Evolutionary conservation across 2,797 vertebrate species (phyloP).

Genomic region (Staurois parvus): DNA sequence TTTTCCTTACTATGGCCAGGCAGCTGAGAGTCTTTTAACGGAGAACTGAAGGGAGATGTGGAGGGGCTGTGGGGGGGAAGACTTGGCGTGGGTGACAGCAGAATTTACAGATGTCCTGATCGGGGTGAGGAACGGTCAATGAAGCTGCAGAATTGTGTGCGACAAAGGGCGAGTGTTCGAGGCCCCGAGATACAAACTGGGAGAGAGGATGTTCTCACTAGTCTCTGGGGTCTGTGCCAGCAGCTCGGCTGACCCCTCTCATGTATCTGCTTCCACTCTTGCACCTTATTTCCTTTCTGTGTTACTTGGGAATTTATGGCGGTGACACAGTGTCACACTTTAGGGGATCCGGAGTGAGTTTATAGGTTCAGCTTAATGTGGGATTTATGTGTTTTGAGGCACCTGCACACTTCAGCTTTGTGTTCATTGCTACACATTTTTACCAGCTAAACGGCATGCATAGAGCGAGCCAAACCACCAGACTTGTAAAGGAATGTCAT

Average conservation of each 20-base stretch:
- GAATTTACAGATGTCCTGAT: constrained; percentile 32
- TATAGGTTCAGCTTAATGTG: neutral
- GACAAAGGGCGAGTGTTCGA: constrained; percentile 44
- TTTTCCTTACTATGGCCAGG: neutral
- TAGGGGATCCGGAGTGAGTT: neutral
- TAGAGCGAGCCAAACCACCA: neutral
- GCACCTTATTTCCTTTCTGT: constrained; percentile 23
- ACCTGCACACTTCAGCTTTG: neutral
- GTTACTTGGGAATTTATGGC: neutral
- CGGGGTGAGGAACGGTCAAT: constrained; percentile 35
- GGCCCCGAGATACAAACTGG: constrained; percentile 5
- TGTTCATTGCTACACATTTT: neutral
- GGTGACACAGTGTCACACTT: neutral
- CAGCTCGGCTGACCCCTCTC: constrained; percentile 8
- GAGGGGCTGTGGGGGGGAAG: neutral
- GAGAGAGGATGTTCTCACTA: constrained; percentile 38
- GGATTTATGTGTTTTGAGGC: constrained; percentile 3
- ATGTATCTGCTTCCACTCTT: neutral
- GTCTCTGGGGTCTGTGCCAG: constrained; percentile 2
- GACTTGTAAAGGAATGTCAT: too few relatives aligned
- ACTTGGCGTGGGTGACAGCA: constrained; percentile 20
- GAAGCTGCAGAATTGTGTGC: constrained; percentile 15
- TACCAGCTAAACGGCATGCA: neutral
- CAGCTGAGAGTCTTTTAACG: constrained; percentile 9
- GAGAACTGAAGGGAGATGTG: neutral